Evolutionary conservation across 2,888 invertebrate species (phyloP), one percentile per base, ranked within the genome.

Genomic region (Drosophila subsilvestris): DNA sequence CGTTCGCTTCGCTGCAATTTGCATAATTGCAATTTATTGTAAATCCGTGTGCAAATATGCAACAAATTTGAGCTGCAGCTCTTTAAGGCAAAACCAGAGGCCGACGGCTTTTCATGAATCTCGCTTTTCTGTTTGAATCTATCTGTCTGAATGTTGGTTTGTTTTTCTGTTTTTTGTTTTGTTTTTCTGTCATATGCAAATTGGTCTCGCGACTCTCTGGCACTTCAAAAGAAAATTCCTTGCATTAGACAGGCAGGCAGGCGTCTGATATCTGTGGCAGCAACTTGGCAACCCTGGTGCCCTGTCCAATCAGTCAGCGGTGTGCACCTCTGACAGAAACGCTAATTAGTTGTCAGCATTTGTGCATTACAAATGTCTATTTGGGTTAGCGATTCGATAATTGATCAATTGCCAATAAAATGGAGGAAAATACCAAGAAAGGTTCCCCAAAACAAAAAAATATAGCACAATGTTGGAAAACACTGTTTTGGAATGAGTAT

Each of bases 1-100:
- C 32, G 58, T 62, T 44, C 44, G 37, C 29, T 32, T 57, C 49
- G 58, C 29, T 57, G 63, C 57, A 54, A 85, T 86, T 86, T 86
- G 81, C 88, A 86, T 86, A 86, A 86, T 86, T 87, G 85, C 86
- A 83, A 83, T 87, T 86, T 83, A 71, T 80, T 86, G 85, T 86
- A 82, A 85, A 77, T 74, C 85, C 77, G 80, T 75, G 84, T 81
- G 84, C 78, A 84, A 84, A 78, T 74, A 84, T 81, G 79, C 80
- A 65, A 86, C 72, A 84, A 81, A 86, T 86, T 79, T 57, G 37
- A 2, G 37, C 37, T n/a, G 71, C 60, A 42, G 61, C 75, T 71
- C 66, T 71, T 73, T 76, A 78, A 75, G 84, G 76, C 78, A 78
- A 78, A n/a, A 51, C 57, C 76, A 72, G 60, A 84, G 84, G 84